Base-by-base conservation (phyloP, 2,888 invertebrate genomes). In the Leptarthrus brevirostris region DNA sequence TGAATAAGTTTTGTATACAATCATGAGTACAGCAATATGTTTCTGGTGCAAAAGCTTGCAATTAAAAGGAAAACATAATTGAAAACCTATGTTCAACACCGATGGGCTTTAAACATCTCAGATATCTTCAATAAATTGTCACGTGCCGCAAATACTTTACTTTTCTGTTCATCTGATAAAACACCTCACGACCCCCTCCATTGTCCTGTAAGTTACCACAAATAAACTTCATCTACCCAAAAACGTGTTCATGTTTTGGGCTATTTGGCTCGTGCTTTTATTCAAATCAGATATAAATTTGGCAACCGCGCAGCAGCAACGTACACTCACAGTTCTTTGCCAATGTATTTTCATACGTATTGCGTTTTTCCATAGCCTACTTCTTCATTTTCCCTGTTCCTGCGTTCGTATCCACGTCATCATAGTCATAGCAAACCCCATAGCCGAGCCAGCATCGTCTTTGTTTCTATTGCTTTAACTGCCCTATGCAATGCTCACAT, bases 321-420 rank as follows among this genome's bases (percentile, higher is more conserved):
- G 8, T 12, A 26, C 22, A 47, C 16, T 22, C 16, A 44, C 22
- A 44, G 5, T 30, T 30, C 30, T 4, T 4, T 47, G n/a, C 14
- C 16, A 1, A 47, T 47, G 47, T 47, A n/a, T n/a, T 16, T 5
- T 22, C 22, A 18, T 22, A 14, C 53, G 20, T 18, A 6, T 53
- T 44, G 16, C 44, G 6, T 12, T 44, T 44, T 20, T 53, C 10
- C 18, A 22, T 53, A 53, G 26, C n/a, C 26, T 6, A 47, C n/a
- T 16, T 26, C 30, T 30, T 47, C 4, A 14, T 14, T 47, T 61
- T 40, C 40, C 61, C 16, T 47, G 24, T 49, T 49, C 34, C 24
- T 66, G 30, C 49, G 12, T 66, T 66, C 30, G 14, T 47, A 66
- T 66, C 66, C 66, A 66, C 66, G 66, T 66, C 66, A 66, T 49